phyloP scores from a whole-genome alignment of 2,797 vertebrate species.

The Anabacerthia variegaticeps region DNA sequence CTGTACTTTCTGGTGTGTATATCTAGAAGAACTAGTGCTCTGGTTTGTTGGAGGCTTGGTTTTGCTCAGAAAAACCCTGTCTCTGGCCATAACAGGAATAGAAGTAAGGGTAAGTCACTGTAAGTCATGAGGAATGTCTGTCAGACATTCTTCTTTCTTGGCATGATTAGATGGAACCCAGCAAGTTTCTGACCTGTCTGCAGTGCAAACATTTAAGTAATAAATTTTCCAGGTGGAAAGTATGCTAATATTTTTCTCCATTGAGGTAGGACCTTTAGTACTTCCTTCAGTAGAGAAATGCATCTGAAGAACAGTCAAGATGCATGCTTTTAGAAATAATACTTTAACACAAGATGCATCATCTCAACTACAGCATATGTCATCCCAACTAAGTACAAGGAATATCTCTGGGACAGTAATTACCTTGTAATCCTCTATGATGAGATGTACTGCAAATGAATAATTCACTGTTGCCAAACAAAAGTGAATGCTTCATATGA shows the following conservation, averaged over 20 bases:
- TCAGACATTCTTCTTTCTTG: neutral
- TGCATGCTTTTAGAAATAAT: neutral
- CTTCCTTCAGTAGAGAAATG: neutral
- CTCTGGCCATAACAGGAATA: neutral
- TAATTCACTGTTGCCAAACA: slow-evolving; percentile 3
- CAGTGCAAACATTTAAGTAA: neutral
- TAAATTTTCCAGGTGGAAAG: neutral
- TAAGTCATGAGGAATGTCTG: neutral
- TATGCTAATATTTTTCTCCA: neutral
- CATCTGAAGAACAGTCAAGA: neutral
- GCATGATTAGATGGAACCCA: neutral
- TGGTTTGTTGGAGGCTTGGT: neutral
- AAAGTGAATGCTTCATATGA: neutral
- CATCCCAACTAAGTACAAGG: neutral
- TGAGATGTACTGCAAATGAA: neutral
- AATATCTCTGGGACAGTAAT: neutral
- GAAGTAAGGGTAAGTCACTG: neutral
- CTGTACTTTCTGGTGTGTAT: neutral
- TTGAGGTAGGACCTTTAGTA: neutral
- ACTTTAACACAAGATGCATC: neutral
- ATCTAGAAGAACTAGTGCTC: neutral
- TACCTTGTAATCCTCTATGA: neutral
- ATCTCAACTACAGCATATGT: neutral
- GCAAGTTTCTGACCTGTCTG: neutral
- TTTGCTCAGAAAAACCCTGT: neutral